Conservation (phyloP, 2,113 vertebrate species). For the Actinemys pallida region DNA sequence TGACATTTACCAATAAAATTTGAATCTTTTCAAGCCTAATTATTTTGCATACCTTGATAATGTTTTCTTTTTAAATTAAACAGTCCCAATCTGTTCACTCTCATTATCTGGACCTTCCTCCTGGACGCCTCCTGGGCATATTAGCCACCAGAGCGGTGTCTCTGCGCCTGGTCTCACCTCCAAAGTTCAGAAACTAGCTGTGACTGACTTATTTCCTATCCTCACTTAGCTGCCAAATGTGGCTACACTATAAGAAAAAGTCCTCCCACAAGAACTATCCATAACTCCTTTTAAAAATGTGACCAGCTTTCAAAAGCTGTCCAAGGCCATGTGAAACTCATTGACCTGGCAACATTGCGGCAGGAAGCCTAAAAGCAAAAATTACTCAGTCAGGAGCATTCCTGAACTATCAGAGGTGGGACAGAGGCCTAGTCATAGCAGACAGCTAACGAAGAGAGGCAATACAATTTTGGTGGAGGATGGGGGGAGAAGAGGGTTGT, state of each 20-base stretch:
- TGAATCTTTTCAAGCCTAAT: background rate
- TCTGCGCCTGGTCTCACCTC: background rate
- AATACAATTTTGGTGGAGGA: slow-evolving; percentile 1
- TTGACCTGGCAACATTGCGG: background rate
- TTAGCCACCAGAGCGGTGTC: background rate
- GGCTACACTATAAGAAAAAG: background rate
- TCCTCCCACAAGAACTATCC: background rate
- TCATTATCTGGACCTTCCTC: background rate
- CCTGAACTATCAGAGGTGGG: slow-evolving; percentile 22
- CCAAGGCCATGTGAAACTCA: slow-evolving; percentile 35
- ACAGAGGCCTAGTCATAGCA: slow-evolving; percentile 1
- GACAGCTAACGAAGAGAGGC: slow-evolving; percentile 31
- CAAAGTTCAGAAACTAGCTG: background rate
- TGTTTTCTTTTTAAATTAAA: background rate
- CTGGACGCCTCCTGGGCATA: fast-evolving
- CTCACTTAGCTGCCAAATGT: background rate
- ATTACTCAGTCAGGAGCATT: slow-evolving; percentile 46
- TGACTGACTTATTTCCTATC: background rate
- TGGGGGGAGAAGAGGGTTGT: background rate
- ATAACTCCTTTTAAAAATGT: slow-evolving; percentile 25
- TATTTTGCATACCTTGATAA: background rate
- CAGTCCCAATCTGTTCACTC: background rate
- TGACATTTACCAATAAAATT: background rate
- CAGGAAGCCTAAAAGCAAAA: slow-evolving; percentile 51
- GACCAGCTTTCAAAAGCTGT: slow-evolving; percentile 39